Conservation (phyloP, 1,140 invertebrate species). For the Cotesia chilonis region DNA sequence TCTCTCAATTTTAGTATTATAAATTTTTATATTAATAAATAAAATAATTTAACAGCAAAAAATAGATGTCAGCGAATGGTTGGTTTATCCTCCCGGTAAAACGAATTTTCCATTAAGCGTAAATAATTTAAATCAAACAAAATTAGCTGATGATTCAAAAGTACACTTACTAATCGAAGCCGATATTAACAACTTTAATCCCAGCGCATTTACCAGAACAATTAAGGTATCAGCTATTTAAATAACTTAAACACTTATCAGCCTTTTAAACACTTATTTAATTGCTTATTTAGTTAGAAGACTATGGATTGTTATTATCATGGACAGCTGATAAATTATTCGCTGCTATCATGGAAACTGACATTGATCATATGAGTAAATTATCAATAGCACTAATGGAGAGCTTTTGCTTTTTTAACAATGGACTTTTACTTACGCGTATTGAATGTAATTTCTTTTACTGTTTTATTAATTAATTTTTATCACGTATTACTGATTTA, state of each 20-base stretch:
- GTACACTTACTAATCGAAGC: slow-evolving; percentile 66
- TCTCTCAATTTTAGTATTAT: too few species aligned
- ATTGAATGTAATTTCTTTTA: slow-evolving; percentile 73
- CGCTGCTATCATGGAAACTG: slow-evolving; percentile 71
- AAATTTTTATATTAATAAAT: slow-evolving; percentile 25
- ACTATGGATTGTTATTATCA: slow-evolving; percentile 72
- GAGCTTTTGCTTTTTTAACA: slow-evolving; percentile 70
- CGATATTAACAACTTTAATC: slow-evolving; percentile 56
- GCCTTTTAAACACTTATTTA: slow-evolving; percentile 11
- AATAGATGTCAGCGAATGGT: slow-evolving; percentile 66
- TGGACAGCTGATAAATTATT: slow-evolving; percentile 72
- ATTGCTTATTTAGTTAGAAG: slow-evolving; percentile 68
- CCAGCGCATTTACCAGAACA: slow-evolving; percentile 47
- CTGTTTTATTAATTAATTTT: slow-evolving; percentile 70
- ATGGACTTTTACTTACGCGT: slow-evolving; percentile 70
- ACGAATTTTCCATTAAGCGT: slow-evolving; percentile 66
- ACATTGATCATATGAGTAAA: slow-evolving; percentile 71
- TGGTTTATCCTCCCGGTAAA: slow-evolving; percentile 63
- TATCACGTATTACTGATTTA: slow-evolving; percentile 67
- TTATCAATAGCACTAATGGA: slow-evolving; percentile 70
- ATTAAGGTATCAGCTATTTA: slow-evolving; percentile 51
- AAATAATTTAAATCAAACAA: slow-evolving; percentile 46
- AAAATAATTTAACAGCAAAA: slow-evolving; percentile 58
- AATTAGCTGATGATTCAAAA: slow-evolving; percentile 49
- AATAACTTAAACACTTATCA: background rate